Evolutionary conservation across 2,113 vertebrate genomes (phyloP).

Genomic region (Notothenia rossii): DNA sequence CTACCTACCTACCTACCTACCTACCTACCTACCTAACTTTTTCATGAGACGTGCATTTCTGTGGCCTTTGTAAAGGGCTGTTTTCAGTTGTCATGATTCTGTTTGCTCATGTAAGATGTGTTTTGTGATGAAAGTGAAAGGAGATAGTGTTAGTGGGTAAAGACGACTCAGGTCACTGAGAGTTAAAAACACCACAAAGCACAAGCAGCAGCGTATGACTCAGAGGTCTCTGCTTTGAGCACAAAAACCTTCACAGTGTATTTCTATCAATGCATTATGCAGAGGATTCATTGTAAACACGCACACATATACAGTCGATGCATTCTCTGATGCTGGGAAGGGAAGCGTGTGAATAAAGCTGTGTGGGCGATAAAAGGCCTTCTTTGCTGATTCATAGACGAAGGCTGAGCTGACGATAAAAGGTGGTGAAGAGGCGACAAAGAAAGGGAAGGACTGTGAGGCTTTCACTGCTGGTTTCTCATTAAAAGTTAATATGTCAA

Average conservation of each 20-base stretch:
- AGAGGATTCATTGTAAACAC: background rate
- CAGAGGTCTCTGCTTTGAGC: slow-evolving; percentile 1
- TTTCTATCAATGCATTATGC: slow-evolving; percentile 24
- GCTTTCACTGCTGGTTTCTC: background rate
- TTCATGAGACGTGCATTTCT: no score
- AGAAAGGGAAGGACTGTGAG: background rate
- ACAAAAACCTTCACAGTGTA: slow-evolving; percentile 8
- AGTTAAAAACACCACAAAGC: slow-evolving; percentile 5
- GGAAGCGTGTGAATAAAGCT: slow-evolving; percentile 4
- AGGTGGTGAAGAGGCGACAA: slow-evolving; percentile 20
- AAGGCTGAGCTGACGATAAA: slow-evolving; percentile 13
- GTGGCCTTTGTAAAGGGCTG: no score
- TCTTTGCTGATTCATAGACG: slow-evolving; percentile 54
- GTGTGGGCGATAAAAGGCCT: slow-evolving; percentile 30
- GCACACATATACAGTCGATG: background rate
- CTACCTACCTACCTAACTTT: no score
- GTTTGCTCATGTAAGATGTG: no score
- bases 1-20: no score
- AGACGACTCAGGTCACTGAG: slow-evolving; percentile 31
- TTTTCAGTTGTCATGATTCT: no score
- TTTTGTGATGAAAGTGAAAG: background rate
- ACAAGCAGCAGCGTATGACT: slow-evolving; percentile 35
- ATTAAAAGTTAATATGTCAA: background rate
- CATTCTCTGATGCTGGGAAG: slow-evolving; percentile 15
- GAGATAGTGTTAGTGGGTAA: background rate